A percentile compares a stretch with the other conserved stretches of the same genome.
These are phyloP conservation scores for Miniopterus natalensis DNA, from an alignment of 2,113 vertebrate species.

Conservation along the genomic window DNA sequence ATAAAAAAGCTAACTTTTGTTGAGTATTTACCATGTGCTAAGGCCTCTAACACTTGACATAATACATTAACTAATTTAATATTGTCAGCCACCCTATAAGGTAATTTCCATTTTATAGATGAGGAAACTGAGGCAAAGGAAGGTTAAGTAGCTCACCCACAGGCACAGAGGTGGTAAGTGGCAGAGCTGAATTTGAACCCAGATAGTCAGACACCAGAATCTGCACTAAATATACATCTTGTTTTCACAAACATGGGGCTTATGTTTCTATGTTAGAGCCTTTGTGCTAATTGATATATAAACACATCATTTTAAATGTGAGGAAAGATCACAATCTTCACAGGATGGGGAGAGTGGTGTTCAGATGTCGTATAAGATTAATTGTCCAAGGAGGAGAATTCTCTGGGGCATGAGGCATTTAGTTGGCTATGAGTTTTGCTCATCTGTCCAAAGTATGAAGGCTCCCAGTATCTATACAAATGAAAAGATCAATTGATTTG, in stretches of 20 bases:
- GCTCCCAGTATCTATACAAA: slow-evolving; percentile 42
- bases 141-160: neutral
- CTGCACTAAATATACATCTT: neutral
- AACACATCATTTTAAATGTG: neutral
- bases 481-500: slow-evolving; percentile 72
- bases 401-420: neutral
- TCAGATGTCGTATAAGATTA: neutral
- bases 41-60: neutral
- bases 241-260: neutral
- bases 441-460: slow-evolving; percentile 61
- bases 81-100: neutral
- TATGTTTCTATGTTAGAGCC: neutral
- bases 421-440: slow-evolving; percentile 9
- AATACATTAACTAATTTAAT: neutral
- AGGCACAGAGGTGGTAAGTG: neutral
- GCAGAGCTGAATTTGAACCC: neutral
- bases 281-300: neutral
- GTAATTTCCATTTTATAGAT: neutral
- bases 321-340: neutral
- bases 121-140: neutral
- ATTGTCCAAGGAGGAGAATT: neutral
- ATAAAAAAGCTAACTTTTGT: neutral
- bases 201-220: neutral
- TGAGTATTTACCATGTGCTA: neutral
- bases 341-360: neutral